Conservation (phyloP, 92 coral and sea anemone species). For the Hydrozoanthus gracilis region DNA sequence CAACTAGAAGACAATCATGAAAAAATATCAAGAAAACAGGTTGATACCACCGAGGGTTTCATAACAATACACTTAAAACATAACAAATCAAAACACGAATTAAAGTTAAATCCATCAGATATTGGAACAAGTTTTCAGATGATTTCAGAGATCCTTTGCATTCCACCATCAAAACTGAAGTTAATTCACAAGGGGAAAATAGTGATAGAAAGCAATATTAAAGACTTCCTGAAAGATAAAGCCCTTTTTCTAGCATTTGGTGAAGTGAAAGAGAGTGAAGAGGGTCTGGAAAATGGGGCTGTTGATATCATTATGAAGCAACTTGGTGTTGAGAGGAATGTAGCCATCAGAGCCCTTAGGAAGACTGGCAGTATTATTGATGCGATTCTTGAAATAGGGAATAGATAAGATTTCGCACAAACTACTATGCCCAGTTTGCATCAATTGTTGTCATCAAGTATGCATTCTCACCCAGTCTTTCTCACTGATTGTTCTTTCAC, state of each 20-base stretch:
- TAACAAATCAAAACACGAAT: slow-evolving; percentile 73
- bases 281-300: slow-evolving; percentile 78
- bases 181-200: slow-evolving; percentile 90
- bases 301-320: slow-evolving; percentile 85
- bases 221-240: slow-evolving; percentile 51
- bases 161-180: slow-evolving; percentile 79
- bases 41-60: neutral
- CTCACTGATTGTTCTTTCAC: too few species aligned
- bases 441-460: too few species aligned
- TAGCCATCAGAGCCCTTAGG: slow-evolving; percentile 79
- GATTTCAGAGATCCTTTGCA: slow-evolving; percentile 68
- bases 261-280: slow-evolving; percentile 89
- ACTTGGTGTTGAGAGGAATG: slow-evolving; percentile 85
- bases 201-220: slow-evolving; percentile 62
- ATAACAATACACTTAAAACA: slow-evolving; percentile 72
- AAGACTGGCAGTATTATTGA: slow-evolving; percentile 82
- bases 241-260: slow-evolving; percentile 92
- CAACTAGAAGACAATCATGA: neutral
- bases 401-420: slow-evolving; percentile 22
- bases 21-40: neutral
- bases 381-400: slow-evolving; percentile 94
- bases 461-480: too few species aligned
- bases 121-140: slow-evolving; percentile 48
- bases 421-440: too few species aligned
- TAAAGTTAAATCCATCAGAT: slow-evolving; percentile 49